Evolutionary conservation across 2,888 invertebrate species (phyloP), one percentile per base, ranked within the genome.

Genomic region (Drosophila emarginata): DNA sequence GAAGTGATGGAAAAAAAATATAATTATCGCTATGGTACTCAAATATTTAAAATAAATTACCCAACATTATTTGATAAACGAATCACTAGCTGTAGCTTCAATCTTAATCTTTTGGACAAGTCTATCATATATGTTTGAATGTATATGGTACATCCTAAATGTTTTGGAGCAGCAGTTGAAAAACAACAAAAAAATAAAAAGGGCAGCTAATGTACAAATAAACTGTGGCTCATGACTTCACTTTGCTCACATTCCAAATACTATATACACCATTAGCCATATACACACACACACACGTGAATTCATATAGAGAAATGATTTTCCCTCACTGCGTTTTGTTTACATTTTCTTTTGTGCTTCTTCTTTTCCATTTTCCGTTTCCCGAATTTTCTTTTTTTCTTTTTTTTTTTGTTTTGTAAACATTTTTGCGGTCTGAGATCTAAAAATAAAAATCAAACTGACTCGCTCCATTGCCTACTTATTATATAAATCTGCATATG

Each of bases 321-420:
- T 40, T 39, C 67, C 53, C 54, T 65, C 80, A 74, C 64, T 54
- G 39, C 7, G 39, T 36, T 79, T 81, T 82, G 85, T 74, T 87
- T 77, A 87, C 77, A 61, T 69, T 77, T 78, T 51, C 59, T 53
- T 36, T 36, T 45, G 59, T 65, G 61, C 60, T 56, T 57, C 52
- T 56, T 59, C 61, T 60, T 71, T 56, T 70, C 4, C 18, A 15
- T 18, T 45, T 78, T 72, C 7, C 50, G 15, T 61, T 65, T 63
- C 18, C 58, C 59, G 51, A 67, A 58, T 56, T 63, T 76, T 66
- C 52, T 52, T 61, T 45, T 21, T 21, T 45, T 18, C 11, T 45
- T 4, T 18, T 45, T 18, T 9, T 7, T 18, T 45, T 9, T 45
- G 11, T 9, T 53, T 39, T 56, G 60, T 53, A 61, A 76, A 68